phyloP scores from a whole-genome alignment of 2,113 vertebrate genomes.

The Mungos mungo region DNA sequence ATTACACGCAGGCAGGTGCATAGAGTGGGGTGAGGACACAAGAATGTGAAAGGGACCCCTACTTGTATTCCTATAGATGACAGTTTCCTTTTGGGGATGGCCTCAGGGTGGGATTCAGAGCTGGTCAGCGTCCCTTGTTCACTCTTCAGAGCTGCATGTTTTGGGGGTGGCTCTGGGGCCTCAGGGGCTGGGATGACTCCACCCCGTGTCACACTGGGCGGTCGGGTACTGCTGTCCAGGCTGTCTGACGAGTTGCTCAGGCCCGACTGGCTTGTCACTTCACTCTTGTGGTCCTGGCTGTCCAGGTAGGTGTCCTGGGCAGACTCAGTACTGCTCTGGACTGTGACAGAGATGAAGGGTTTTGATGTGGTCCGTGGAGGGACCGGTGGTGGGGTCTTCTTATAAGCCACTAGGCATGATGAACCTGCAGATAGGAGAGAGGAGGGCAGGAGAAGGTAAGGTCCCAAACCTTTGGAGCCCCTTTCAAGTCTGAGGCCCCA shows the following conservation, averaged over 20 bases:
- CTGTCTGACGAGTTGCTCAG: conserved; percentile 99
- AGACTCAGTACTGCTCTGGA: conserved; percentile 99
- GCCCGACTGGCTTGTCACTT: conserved; percentile 97
- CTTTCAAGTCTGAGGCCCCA: conserved; percentile 21
- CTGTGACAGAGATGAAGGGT: conserved; percentile 98
- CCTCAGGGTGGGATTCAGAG: conserved; percentile 89
- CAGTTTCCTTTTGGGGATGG: conserved; percentile 94
- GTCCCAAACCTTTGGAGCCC: not conserved
- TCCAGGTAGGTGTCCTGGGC: conserved; percentile 98
- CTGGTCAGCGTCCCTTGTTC: conserved; percentile 88
- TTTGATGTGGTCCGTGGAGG: conserved; percentile 98
- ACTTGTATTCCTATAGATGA: conserved; percentile 99
- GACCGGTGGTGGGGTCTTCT: conserved; percentile 97
- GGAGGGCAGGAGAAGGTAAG: conserved; percentile 50
- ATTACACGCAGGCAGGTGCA: conserved; percentile 80
- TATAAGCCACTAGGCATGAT: conserved; percentile 97
- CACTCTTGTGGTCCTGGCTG: conserved; percentile 95
- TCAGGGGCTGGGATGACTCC: conserved; percentile 85
- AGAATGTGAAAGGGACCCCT: conserved; percentile 77
- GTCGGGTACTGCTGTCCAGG: conserved; percentile 94
- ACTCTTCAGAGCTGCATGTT: conserved; percentile 90
- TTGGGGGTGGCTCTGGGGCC: conserved; percentile 87
- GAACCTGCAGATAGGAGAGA: conserved; percentile 88
- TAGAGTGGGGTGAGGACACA: conserved; percentile 67
- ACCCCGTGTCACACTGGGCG: conserved; percentile 93